Conservation (phyloP, 2,888 invertebrate genomes). For the Ctenicera cuprea region DNA sequence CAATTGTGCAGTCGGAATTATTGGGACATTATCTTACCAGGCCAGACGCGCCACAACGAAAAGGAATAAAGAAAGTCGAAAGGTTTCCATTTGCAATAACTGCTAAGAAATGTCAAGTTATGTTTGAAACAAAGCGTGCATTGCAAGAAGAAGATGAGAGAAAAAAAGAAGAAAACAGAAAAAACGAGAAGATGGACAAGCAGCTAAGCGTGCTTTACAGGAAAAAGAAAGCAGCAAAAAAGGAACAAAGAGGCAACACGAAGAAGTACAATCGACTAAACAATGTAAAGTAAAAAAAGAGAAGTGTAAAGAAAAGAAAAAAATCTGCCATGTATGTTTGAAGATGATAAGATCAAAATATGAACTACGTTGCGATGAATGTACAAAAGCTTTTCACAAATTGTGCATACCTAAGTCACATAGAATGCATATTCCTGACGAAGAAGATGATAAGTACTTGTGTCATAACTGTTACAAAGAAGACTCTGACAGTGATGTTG, state of each 20-base stretch:
- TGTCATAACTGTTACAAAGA: neutral
- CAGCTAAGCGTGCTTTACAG: constrained; percentile 12
- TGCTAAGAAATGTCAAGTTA: no score
- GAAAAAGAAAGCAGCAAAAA: neutral
- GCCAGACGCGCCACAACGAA: no score
- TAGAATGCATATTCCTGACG: constrained; percentile 1
- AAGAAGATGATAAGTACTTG: neutral
- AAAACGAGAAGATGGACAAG: neutral
- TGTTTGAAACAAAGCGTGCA: no score
- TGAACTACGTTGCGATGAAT: constrained; percentile 13
- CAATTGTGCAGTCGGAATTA: no score
- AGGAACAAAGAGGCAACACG: constrained; percentile 6
- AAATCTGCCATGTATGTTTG: neutral
- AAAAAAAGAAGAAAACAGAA: no score
- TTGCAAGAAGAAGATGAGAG: no score
- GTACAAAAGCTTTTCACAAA: neutral
- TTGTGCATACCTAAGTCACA: neutral
- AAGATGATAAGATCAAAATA: constrained; percentile 15
- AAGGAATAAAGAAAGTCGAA: no score
- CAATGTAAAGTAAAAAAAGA: neutral
- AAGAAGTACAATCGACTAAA: neutral
- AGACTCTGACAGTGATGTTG: neutral
- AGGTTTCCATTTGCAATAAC: no score
- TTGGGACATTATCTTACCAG: no score
- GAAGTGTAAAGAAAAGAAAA: neutral